Conservation (phyloP, 92 coral and sea anemone species). For the Galaxea fascicularis region DNA sequence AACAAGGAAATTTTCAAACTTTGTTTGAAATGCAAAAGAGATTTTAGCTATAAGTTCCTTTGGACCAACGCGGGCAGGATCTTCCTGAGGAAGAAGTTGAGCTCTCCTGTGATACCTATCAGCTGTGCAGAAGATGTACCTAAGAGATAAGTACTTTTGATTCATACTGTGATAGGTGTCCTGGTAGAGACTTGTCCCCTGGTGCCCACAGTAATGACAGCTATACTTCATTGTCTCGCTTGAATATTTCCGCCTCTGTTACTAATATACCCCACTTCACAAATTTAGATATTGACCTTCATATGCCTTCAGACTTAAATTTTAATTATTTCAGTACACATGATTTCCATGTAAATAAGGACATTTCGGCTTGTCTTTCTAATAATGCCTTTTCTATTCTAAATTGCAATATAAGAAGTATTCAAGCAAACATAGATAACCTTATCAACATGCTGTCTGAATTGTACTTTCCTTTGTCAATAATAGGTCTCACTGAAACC, state of each 20-base stretch:
- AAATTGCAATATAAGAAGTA: constrained; percentile 61
- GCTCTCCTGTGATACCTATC: constrained; percentile 38
- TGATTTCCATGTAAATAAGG: constrained; percentile 42
- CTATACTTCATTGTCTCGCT: no score
- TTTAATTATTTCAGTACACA: no score
- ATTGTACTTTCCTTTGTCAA: no score
- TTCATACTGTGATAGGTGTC: no score
- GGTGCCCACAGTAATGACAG: no score
- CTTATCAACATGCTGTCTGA: no score
- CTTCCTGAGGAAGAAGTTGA: constrained; percentile 31
- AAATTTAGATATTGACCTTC: constrained; percentile 35
- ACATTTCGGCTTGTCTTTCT: constrained; percentile 39
- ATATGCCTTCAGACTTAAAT: constrained; percentile 48
- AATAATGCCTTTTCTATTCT: constrained; percentile 50
- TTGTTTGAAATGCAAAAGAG: constrained; percentile 47
- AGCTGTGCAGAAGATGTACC: constrained; percentile 6
- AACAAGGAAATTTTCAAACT: constrained; percentile 36
- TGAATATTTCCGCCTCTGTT: constrained; percentile 46
- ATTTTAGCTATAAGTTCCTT: constrained; percentile 35
- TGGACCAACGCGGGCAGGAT: no score
- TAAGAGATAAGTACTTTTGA: no score
- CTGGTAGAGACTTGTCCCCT: no score
- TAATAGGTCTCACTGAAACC: constrained; percentile 75
- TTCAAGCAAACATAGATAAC: constrained; percentile 51
- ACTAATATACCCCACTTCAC: constrained; percentile 55